Evolutionary conservation across 2,888 invertebrate genomes (phyloP).

Genomic region (Psococerastis gibbosa): DNA sequence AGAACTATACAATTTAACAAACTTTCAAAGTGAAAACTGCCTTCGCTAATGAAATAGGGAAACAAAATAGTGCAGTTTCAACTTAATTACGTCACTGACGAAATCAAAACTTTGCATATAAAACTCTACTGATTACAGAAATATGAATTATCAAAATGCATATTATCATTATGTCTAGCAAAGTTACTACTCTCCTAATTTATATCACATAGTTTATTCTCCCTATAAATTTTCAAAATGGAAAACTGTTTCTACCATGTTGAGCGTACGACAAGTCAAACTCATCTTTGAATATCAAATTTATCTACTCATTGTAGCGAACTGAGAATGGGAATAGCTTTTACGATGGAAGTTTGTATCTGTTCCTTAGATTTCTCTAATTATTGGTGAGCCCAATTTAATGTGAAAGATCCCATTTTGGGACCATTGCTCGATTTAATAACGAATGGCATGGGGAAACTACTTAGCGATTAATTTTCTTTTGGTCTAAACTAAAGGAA

Average conservation of each 20-base stretch:
- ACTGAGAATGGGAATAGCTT: slow-evolving; percentile 10
- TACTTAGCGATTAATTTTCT: not conserved
- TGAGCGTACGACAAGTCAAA: not conserved
- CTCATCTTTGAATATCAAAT: slow-evolving; percentile 6
- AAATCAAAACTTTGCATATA: slow-evolving; percentile 10
- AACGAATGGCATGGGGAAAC: not conserved
- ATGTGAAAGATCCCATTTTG: slow-evolving; percentile 3
- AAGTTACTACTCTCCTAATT: slow-evolving; percentile 8
- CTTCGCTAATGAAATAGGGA: no score
- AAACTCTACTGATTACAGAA: slow-evolving; percentile 10
- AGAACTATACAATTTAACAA: no score
- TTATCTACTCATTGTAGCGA: slow-evolving; percentile 10
- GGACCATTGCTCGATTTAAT: slow-evolving; percentile 9
- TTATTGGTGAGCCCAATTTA: slow-evolving; percentile 2
- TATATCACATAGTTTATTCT: slow-evolving; percentile 11
- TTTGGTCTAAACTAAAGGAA: no score
- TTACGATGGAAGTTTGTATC: slow-evolving; percentile 6
- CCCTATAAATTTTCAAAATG: not conserved
- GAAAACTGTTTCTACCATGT: slow-evolving; percentile 4
- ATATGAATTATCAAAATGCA: slow-evolving; percentile 10
- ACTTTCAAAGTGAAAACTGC: no score
- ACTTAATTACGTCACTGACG: slow-evolving; percentile 5
- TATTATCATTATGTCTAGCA: slow-evolving; percentile 5
- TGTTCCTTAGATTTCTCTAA: slow-evolving; percentile 6
- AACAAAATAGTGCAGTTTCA: no score